These are phyloP conservation scores for Coendou prehensilis DNA, from an alignment of 2,797 vertebrate genomes.

Conservation along the genomic window DNA sequence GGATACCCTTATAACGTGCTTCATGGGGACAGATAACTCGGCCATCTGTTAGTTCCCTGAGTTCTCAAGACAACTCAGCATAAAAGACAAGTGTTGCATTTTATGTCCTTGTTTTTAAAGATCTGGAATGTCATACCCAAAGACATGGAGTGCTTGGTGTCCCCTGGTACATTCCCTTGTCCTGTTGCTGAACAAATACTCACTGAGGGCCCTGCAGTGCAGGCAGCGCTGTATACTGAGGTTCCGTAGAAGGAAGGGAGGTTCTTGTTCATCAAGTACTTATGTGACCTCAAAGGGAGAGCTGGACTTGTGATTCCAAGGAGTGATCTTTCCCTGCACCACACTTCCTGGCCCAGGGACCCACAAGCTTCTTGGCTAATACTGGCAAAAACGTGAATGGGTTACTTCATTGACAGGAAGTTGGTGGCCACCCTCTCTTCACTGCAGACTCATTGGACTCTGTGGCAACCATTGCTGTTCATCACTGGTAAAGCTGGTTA, in stretches of 20 bases:
- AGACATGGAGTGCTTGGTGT: neutral
- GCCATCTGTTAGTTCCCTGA: neutral
- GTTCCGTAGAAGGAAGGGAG: neutral
- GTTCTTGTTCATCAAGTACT: neutral
- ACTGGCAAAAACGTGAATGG: neutral
- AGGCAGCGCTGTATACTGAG: neutral
- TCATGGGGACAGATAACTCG: neutral
- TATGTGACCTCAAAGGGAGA: neutral
- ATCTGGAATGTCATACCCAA: neutral
- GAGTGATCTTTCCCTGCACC: neutral
- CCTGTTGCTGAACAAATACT: neutral
- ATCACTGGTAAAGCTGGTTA: neutral
- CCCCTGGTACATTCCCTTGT: neutral
- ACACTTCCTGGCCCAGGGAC: neutral
- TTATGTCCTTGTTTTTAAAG: neutral
- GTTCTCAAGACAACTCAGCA: neutral
- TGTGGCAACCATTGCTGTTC: neutral
- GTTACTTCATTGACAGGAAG: neutral
- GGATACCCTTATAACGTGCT: neutral
- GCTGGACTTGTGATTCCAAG: neutral
- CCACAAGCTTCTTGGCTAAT: neutral
- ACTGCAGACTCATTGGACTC: neutral
- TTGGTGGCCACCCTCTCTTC: neutral
- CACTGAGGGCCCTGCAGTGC: neutral
- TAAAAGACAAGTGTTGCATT: neutral